Evolutionary conservation across 2,888 invertebrate species (phyloP).

Genomic region (Lasioglossum villosulum): DNA sequence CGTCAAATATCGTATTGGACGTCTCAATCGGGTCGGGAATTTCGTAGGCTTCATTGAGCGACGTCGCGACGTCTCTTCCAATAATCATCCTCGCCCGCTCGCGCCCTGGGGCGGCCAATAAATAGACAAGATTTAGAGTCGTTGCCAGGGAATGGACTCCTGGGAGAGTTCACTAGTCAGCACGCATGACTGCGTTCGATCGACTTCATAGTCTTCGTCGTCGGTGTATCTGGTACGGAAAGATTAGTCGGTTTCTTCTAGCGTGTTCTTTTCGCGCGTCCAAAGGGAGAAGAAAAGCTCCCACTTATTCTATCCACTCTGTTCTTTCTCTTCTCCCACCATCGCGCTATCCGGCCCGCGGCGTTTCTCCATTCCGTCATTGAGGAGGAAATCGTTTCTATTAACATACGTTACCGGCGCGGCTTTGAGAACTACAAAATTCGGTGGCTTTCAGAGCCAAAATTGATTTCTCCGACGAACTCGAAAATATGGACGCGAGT

Average conservation of each 20-base stretch:
- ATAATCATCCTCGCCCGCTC: conserved; percentile 75
- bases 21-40: conserved; percentile 32
- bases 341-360: neutral
- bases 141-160: conserved; percentile 33
- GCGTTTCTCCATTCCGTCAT: conserved; percentile 19
- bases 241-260: conserved; percentile 72
- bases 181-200: conserved; percentile 80
- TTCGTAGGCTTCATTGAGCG: conserved; percentile 38
- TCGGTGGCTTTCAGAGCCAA: neutral
- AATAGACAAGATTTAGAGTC: conserved; percentile 80
- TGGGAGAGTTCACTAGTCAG: conserved; percentile 64
- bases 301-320: conserved; percentile 27
- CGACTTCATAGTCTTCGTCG: conserved; percentile 70
- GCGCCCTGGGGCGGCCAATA: conserved; percentile 76
- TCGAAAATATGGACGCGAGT: neutral
- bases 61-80: conserved; percentile 73
- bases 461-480: neutral
- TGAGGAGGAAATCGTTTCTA: conserved; percentile 57
- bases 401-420: conserved; percentile 37
- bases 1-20: conserved; percentile 25
- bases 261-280: conserved; percentile 27
- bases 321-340: conserved; percentile 32
- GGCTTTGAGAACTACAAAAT: neutral
- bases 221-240: conserved; percentile 75
- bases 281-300: conserved; percentile 2